Percentiles rank a stretch among this genome's conserved stretches.
These are phyloP conservation scores for Australoheros scitulus DNA, from an alignment of 2,113 vertebrate species.

Conservation along the genomic window DNA sequence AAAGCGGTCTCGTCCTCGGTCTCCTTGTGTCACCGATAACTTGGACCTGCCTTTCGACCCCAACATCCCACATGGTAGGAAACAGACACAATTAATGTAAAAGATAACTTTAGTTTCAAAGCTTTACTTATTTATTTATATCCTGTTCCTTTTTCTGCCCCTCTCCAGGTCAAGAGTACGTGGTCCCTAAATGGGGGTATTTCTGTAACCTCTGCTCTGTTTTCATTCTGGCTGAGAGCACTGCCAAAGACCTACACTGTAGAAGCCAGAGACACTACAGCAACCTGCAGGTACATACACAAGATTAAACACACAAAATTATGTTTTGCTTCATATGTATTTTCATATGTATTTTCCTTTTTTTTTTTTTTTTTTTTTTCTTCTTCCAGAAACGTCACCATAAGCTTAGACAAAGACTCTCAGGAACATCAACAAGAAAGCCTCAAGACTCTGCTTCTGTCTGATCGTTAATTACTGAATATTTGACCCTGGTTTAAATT, in stretches of 20 bases:
- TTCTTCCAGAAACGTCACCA: conserved; percentile 58
- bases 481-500: not conserved
- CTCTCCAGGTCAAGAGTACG: conserved; percentile 74
- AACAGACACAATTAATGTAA: not conserved
- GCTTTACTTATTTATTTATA: not conserved
- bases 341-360: no score
- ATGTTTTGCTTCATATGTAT: not conserved
- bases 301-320: not conserved
- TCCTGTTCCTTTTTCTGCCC: not conserved
- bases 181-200: conserved; percentile 75
- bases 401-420: conserved; percentile 15
- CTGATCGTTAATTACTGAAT: not conserved
- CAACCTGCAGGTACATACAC: conserved; percentile 49
- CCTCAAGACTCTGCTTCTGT: not conserved
- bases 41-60: conserved; percentile 64
- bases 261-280: conserved; percentile 54
- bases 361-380: not conserved
- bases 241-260: conserved; percentile 44
- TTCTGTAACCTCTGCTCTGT: conserved; percentile 75
- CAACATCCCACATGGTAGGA: conserved; percentile 71
- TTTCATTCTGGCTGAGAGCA: conserved; percentile 45
- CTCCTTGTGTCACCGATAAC: conserved; percentile 8
- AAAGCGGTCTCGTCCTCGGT: conserved; percentile 57
- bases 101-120: not conserved
- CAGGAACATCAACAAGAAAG: not conserved